Conservation (phyloP, 1,140 invertebrate species). For the Drosophila sucinea region DNA sequence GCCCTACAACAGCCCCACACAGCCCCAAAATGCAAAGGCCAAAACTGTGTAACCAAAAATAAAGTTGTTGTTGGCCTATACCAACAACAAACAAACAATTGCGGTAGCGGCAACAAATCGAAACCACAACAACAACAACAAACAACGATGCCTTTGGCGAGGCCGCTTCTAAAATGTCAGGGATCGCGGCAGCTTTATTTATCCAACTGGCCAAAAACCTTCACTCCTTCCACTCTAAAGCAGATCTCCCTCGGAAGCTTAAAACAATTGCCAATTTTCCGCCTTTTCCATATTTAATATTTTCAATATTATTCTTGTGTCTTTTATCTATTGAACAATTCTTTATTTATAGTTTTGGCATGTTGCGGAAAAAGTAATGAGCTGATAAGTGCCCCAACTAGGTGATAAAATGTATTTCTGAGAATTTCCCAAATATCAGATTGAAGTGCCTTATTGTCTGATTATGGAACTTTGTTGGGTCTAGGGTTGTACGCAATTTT, state of each 20-base stretch:
- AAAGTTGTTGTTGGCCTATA: slow-evolving; percentile 10
- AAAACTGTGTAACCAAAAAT: slow-evolving; percentile 36
- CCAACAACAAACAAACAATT: slow-evolving; percentile 18
- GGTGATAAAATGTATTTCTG: slow-evolving; percentile 17
- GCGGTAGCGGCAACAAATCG: background rate
- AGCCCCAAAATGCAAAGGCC: slow-evolving; percentile 22
- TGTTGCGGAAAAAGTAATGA: slow-evolving; percentile 28
- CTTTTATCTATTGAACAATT: slow-evolving; percentile 23
- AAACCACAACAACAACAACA: background rate
- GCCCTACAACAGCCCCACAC: too few species aligned
- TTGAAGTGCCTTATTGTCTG: background rate
- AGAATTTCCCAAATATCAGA: slow-evolving; percentile 16
- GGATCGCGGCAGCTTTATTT: slow-evolving; percentile 24
- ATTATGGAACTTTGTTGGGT: background rate
- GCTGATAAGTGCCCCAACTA: slow-evolving; percentile 34
- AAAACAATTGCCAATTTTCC: slow-evolving; percentile 20
- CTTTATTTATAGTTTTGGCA: slow-evolving; percentile 10
- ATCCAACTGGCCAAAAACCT: slow-evolving; percentile 30
- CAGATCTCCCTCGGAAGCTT: background rate
- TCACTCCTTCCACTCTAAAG: background rate
- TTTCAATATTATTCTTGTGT: background rate
- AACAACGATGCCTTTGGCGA: background rate
- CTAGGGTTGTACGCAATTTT: background rate
- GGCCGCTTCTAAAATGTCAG: background rate
- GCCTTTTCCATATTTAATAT: background rate